Conservation (phyloP, 2,113 vertebrate genomes). For the Shinisaurus crocodilurus region DNA sequence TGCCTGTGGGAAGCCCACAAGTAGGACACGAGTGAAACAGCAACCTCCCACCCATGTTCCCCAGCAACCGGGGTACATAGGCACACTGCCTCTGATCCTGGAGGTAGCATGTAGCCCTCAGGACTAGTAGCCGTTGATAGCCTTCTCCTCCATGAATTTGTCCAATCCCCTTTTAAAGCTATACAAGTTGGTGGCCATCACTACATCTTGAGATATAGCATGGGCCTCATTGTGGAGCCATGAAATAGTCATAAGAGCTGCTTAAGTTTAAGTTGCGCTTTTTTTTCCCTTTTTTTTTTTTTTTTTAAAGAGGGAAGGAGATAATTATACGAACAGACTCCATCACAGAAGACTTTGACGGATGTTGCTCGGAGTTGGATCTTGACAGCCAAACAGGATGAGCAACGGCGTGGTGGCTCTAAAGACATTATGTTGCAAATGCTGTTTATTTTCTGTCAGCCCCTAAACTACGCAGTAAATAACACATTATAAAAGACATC, state of each 20-base stretch:
- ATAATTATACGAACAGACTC: conserved; percentile 73
- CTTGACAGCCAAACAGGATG: conserved; percentile 76
- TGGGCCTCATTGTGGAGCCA: conserved; percentile 62
- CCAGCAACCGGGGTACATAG: too few relatives aligned
- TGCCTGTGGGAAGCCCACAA: too few relatives aligned
- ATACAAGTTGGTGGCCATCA: too few relatives aligned
- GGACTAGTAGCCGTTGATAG: too few relatives aligned
- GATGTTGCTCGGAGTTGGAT: conserved; percentile 68
- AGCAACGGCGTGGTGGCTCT: conserved; percentile 69
- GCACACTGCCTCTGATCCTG: too few relatives aligned
- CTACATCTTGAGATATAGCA: too few relatives aligned
- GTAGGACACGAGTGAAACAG: too few relatives aligned
- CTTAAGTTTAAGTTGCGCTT: conserved; percentile 58
- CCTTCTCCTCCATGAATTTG: too few relatives aligned
- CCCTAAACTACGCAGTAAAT: conserved; percentile 79
- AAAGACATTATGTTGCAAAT: conserved; percentile 76
- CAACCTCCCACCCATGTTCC: too few relatives aligned
- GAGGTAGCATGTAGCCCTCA: too few relatives aligned
- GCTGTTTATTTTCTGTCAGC: conserved; percentile 83
- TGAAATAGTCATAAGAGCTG: conserved; percentile 74
- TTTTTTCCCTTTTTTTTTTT: too few relatives aligned
- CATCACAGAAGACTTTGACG: conserved; percentile 71
- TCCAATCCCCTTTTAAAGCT: too few relatives aligned
- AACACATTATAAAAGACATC: conserved; percentile 76
- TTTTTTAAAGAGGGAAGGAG: conserved; percentile 68